Evolutionary conservation across 2,113 vertebrate species (phyloP), one percentile per base, ranked within the genome.

Genomic region (Heliornis fulica): DNA sequence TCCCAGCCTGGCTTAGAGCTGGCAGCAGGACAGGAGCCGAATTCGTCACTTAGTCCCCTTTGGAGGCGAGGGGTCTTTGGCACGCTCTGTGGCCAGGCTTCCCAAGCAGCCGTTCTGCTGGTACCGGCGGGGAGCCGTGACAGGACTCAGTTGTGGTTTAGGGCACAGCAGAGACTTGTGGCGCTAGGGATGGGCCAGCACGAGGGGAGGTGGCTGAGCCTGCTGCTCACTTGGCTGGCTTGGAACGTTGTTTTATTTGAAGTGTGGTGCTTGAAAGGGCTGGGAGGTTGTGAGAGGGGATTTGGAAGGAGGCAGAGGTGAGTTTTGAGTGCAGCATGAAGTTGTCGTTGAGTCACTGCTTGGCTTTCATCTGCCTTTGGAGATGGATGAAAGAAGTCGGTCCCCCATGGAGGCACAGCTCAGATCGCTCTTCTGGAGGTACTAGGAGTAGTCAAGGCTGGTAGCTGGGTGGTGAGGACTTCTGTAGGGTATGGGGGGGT

Each of bases 91-190:
- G 57, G 83, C n/a, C 79, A 48, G 43, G 5, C 48, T 76, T 79
- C 36, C 48, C 43, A 32, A 65, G 64, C 69, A 94, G 66, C 60
- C 15, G 0, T 63, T 38, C 34, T 71, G 51, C 46, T 28, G 16
- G 72, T 1, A 1, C 17, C 0, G 0, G 32, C 51, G 0, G 40
- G 36, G 56, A 28, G 23, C 45, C 22, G 2, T 0, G 0, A 21
- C 36, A 2, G 26, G 20, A 21, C 36, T 80, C 48, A 53, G 36
- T 15, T 28, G 53, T 51, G 46, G 5, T n/a, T 48, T 12, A 20
- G 59, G 45, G 57, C 53, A 43, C 41, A 38, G 38, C 38, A 16
- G 16, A 45, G 48, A 29, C 57, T 43, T 0, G 1, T 34, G 63
- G 69, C 2, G 14, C 61, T 43, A 63, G 45, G 32, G 40, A 41